These are phyloP conservation scores for Thermophis baileyi DNA, from an alignment of 2,113 vertebrate genomes.

Conservation along the genomic window DNA sequence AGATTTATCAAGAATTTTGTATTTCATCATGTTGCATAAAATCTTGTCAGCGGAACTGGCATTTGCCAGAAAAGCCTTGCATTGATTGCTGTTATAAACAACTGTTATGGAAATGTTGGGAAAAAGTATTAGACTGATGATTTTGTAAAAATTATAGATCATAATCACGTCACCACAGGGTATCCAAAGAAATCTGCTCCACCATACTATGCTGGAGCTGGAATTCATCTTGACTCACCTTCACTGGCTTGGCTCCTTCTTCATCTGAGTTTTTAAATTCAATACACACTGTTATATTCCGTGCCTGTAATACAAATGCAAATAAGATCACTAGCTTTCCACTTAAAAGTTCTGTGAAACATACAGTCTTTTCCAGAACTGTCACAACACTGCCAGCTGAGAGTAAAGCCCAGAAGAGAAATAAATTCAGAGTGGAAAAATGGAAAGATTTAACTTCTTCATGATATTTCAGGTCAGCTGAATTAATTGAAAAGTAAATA, in stretches of 20 bases:
- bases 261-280: conserved; percentile 94
- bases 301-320: conserved; percentile 78
- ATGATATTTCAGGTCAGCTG: background rate
- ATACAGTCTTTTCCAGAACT: conserved; percentile 38
- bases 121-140: background rate
- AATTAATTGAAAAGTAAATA: background rate
- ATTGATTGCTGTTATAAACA: conserved; percentile 10
- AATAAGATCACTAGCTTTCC: conserved; percentile 23
- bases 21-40: background rate
- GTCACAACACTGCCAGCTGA: conserved; percentile 13
- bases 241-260: conserved; percentile 84
- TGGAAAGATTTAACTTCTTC: conserved; percentile 19
- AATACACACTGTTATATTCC: conserved; percentile 90
- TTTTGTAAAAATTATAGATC: background rate
- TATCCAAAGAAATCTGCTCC: background rate
- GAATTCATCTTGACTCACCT: conserved; percentile 70
- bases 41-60: background rate
- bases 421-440: conserved; percentile 33
- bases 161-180: background rate
- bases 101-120: background rate
- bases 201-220: background rate
- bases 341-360: conserved; percentile 45
- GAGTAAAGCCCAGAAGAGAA: background rate
- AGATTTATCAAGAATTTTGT: background rate
- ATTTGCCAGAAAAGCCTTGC: background rate